These are phyloP conservation scores for Hypsopygia costalis DNA, from an alignment of 2,888 invertebrate species.

Conservation along the genomic window DNA sequence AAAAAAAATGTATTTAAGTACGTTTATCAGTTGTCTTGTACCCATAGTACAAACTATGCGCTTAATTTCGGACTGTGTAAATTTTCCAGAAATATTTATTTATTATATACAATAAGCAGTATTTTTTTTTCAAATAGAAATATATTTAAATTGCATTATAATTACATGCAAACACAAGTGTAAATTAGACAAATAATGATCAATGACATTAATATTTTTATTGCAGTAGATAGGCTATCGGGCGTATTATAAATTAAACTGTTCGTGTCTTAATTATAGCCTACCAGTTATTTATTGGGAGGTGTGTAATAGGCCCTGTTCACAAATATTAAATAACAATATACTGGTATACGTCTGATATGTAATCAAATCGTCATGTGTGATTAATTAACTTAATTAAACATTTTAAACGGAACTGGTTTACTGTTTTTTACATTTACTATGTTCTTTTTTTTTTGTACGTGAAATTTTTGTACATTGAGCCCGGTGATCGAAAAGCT, in stretches of 20 bases:
- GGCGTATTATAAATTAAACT: constrained; percentile 1
- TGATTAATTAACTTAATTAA: constrained; percentile 48
- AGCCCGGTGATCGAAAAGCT: too few species aligned
- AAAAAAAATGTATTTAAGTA: too few species aligned
- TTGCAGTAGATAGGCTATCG: background rate
- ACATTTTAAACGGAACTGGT: constrained; percentile 21
- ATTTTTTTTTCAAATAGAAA: too few species aligned
- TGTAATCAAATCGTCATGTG: constrained; percentile 14
- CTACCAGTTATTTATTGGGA: constrained; percentile 13
- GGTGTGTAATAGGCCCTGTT: constrained; percentile 1
- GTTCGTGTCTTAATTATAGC: constrained; percentile 13
- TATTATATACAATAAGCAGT: too few species aligned
- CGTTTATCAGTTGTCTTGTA: too few species aligned
- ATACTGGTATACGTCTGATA: constrained; percentile 1
- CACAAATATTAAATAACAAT: constrained; percentile 1
- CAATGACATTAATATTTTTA: constrained; percentile 10
- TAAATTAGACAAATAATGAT: constrained; percentile 11
- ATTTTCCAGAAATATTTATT: too few species aligned
- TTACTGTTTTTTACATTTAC: too few species aligned
- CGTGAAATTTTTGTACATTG: too few species aligned
- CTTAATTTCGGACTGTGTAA: too few species aligned
- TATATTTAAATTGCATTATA: too few species aligned
- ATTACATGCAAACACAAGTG: constrained; percentile 3
- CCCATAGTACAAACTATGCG: too few species aligned
- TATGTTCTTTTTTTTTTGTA: too few species aligned